A percentile compares a stretch with the other conserved stretches of the same genome.
Evolutionary conservation across 2,113 vertebrate genomes (phyloP).

Genomic region (Shinisaurus crocodilurus): DNA sequence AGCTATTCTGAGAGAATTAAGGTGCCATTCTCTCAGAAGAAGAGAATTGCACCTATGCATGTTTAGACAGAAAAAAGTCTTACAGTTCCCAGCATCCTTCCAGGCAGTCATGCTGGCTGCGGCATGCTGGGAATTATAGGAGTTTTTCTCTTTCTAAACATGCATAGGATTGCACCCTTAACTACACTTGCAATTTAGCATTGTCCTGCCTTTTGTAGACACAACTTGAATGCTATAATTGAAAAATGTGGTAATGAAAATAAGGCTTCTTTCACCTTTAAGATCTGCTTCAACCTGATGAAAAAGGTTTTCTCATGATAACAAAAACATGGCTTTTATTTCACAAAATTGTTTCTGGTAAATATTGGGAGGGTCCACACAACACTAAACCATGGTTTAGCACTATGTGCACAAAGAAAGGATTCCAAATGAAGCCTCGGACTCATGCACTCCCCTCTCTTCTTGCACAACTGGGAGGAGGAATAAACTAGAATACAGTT

Average conservation of each 20-base stretch:
- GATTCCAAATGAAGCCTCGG: no score
- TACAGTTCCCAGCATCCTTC: no score
- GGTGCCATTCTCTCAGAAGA: no score
- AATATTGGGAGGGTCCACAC: neutral
- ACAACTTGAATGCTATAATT: neutral
- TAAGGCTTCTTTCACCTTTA: neutral
- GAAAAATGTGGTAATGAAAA: neutral
- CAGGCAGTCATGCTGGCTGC: no score
- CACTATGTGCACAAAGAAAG: no score
- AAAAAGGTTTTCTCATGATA: neutral
- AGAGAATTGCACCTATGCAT: neutral
- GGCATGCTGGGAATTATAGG: no score
- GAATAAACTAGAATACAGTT: neutral
- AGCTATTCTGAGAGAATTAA: neutral
- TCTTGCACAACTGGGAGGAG: neutral
- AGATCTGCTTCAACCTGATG: neutral
- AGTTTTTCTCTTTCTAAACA: no score
- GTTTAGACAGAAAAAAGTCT: neutral
- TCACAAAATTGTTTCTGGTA: neutral
- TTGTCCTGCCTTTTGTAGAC: neutral
- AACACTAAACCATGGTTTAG: neutral
- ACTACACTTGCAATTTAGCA: neutral
- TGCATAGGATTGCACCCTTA: no score
- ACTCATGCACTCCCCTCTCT: neutral
- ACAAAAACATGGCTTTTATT: neutral